Percentiles rank a stretch among this genome's conserved stretches.
Evolutionary conservation across 2,888 invertebrate genomes (phyloP).

Genomic region (Drosophila eohydei): DNA sequence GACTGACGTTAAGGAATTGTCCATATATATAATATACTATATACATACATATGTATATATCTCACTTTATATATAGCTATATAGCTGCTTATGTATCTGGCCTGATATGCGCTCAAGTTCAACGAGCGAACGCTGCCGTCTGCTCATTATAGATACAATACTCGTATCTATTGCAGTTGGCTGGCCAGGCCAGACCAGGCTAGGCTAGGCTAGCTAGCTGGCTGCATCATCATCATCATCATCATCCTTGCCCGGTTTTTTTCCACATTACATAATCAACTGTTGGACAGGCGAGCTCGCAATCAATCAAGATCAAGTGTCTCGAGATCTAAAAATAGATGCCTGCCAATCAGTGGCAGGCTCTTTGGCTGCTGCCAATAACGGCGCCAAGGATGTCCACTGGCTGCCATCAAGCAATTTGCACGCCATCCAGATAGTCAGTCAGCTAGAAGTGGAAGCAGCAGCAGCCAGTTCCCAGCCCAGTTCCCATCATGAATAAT

Average conservation of each 20-base stretch:
- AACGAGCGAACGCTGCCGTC: slow-evolving; percentile 48
- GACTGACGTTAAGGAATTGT: slow-evolving; percentile 80
- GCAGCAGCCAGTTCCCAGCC: slow-evolving; percentile 35
- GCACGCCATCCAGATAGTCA: slow-evolving; percentile 36
- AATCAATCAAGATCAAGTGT: slow-evolving; percentile 78
- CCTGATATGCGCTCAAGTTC: slow-evolving; percentile 67
- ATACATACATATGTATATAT: slow-evolving; percentile 19
- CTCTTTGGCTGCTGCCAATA: slow-evolving; percentile 55
- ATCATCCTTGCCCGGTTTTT: slow-evolving; percentile 50
- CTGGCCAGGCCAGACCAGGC: neutral
- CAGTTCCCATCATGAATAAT: slow-evolving; percentile 79
- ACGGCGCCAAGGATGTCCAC: slow-evolving; percentile 79
- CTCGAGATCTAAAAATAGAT: slow-evolving; percentile 70
- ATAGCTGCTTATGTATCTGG: slow-evolving; percentile 12
- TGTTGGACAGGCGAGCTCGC: slow-evolving; percentile 55
- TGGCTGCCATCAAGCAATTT: slow-evolving; percentile 59
- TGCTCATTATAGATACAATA: slow-evolving; percentile 67
- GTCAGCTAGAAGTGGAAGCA: slow-evolving; percentile 6
- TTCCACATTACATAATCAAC: slow-evolving; percentile 78
- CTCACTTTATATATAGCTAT: slow-evolving; percentile 2
- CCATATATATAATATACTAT: slow-evolving; percentile 8
- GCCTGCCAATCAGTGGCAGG: slow-evolving; percentile 66
- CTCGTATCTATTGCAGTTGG: slow-evolving; percentile 45
- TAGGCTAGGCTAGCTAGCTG: neutral
- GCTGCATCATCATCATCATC: slow-evolving; percentile 7